A percentile compares a stretch with the other conserved stretches of the same genome.
Conservation (phyloP, 2,113 vertebrate species). For the Pterophyllum scalare region DNA sequence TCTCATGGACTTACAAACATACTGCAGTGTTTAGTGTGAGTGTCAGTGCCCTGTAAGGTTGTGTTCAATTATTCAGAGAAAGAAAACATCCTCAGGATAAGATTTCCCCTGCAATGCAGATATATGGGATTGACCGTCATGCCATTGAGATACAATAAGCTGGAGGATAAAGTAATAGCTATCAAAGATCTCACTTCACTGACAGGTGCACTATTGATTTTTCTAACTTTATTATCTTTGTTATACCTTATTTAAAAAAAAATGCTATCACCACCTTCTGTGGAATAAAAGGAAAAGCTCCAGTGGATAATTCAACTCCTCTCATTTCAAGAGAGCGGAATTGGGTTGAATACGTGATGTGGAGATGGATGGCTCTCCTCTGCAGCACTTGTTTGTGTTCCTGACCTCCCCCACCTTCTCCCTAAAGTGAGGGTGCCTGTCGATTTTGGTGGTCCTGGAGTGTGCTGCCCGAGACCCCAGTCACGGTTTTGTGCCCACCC, state of each 20-base stretch:
- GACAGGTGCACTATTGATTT: conserved; percentile 44
- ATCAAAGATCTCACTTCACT: conserved; percentile 24
- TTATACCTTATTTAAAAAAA: conserved; percentile 14
- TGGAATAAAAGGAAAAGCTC: conserved; percentile 3
- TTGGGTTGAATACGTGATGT: background rate
- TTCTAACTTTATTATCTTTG: conserved; percentile 16
- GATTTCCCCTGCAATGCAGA: conserved; percentile 72
- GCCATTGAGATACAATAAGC: conserved; percentile 15
- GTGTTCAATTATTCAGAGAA: conserved; percentile 70
- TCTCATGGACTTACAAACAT: conserved; percentile 19
- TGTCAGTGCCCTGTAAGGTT: conserved; percentile 53
- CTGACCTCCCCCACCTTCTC: conserved; percentile 33
- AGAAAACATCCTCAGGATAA: conserved; percentile 59
- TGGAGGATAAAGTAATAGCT: conserved; percentile 5
- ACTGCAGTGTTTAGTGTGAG: conserved; percentile 54
- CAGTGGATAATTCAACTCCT: background rate
- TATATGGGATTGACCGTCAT: conserved; percentile 56
- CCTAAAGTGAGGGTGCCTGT: conserved; percentile 22
- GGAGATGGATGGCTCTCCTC: conserved; percentile 20
- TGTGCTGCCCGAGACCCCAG: conserved; percentile 30
- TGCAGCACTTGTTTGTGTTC: conserved; percentile 15
- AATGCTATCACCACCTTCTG: background rate
- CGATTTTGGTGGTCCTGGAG: conserved; percentile 34
- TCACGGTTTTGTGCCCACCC: conserved; percentile 61
- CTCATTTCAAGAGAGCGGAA: background rate